Base-by-base conservation (phyloP, 2,113 vertebrate species). In the Sturnus vulgaris region DNA sequence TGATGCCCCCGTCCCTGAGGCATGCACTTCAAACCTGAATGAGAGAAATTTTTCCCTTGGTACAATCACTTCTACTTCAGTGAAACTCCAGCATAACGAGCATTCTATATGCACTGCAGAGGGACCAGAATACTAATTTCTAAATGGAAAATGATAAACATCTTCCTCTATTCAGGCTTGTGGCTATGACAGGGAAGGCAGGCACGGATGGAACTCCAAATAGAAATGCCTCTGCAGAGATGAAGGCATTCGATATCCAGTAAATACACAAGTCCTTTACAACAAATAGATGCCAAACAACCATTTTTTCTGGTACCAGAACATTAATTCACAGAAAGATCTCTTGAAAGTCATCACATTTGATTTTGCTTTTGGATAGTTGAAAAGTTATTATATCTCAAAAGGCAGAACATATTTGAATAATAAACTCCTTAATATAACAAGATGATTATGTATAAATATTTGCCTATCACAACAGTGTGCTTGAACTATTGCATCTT, bases 101-200 rank as follows among this genome's bases (percentile, higher is more conserved):
- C 57, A 79, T 80, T 94, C 93, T 90, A 82, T 73, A 91, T 87
- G 68, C 87, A 73, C 47, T 93, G 85, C 72, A 73, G 52, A 91
- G 68, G 75, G 71, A 95, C 42, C 37, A 33, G 94, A 95, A 95
- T 95, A 94, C 82, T 96, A 94, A 96, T 91, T 95, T 80, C 50
- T 82, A 92, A 94, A 73, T 90, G 76, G 50, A 91, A 94, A 92
- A 81, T 86, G 42, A 94, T 88, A 93, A 95, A 93, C 79, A 82
- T 88, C 71, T 92, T 88, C 71, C 85, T 90, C 92, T 88, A 86
- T 88, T 94, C 90, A 90, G 71, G 55, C 55, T 77, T 80, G 50
- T 80, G 71, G 71, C 47, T 95, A 84, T 73, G 44, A 83, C 64
- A 82, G 46, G 24, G 42, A 88, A 85, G 59, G 50, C 53, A 91